Base-by-base conservation (phyloP, 2,113 vertebrate genomes). In the Megaleporinus macrocephalus region DNA sequence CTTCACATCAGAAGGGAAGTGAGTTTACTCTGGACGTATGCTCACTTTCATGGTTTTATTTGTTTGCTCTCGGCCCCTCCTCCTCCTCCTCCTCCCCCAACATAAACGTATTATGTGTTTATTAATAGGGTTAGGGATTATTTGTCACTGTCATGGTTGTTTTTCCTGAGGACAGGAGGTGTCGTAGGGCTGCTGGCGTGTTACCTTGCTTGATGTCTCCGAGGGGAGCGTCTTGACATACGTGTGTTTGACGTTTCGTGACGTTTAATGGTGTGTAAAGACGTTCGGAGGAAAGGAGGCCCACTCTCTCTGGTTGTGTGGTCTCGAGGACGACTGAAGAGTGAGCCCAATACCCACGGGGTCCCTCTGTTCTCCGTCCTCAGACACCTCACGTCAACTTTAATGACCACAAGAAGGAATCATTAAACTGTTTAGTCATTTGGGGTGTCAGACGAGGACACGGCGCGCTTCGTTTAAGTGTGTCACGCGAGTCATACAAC, bases 181-280 rank as follows among this genome's bases (percentile, higher is more conserved):
- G 89, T 91, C 88, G 88, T 29, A 84, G 79, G 85, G 86, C 88
- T 90, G 86, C 57, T 87, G 89, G 86, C 24, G 85, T 87, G 87
- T 76, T 86, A 87, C 88, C 83, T 83, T 62, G 80, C 84, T 78
- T 89, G 83, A 83, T n/a, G 80, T 87, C 87, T 89, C 90, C 11
- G 66, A 81, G 83, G 88, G 84, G 61, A 57, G 47, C 69, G 44
- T 83, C 74, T 26, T 89, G 89, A 89, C 87, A 89, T 90, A 85
- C 87, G 89, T 89, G 76, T 76, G 57, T 53, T 78, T 76, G 63
- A 76, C 68, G 73, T 51, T 82, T 84, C 76, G 71, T 74, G 73
- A 65, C 79, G 78, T 63, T 85, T 75, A 87, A 83, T 59, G 74
- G 83, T 65, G 74, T 73, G 69, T 79, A 62, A 80, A 76, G 77